Evolutionary conservation across 2,113 vertebrate genomes (phyloP), one percentile per base, ranked within the genome.

Genomic region (Anser cygnoides): DNA sequence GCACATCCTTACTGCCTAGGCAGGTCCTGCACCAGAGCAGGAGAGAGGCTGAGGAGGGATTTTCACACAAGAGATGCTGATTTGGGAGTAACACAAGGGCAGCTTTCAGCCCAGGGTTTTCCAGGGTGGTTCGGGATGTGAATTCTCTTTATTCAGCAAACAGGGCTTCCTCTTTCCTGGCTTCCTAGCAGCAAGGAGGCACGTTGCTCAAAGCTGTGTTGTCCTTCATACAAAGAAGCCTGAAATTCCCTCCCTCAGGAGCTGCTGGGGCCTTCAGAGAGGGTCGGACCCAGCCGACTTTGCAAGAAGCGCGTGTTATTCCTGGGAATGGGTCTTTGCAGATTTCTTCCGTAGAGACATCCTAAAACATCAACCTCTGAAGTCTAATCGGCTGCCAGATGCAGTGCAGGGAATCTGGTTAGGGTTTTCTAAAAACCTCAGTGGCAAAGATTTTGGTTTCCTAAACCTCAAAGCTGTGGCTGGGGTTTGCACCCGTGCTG

Each of bases 391-490:
- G 74, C 22, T 1, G 3, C 50, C 29, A 15, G 44, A 26, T 44
- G 44, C 0, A 0, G 6, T 18, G 4, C 57, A 17, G 58, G 44
- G 77, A 10, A 5, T 28, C 57, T 9, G 16, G 3, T 2, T 18
- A 19, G 61, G 70, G 20, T 35, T 81, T 77, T 10, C 44, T 13
- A 33, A 78, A 78, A 77, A 23, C 57, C 61, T 72, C 62, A 4
- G 20, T 4, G 35, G 9, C 25, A 31, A 61, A 70, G 8, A 5
- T 41, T 80, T 75, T 14, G 21, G 61, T 37, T 12, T 3, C 20
- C 10, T 39, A 54, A 61, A 67, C 39, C 71, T 63, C 74, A 35
- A 4, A 5, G 13, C 10, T 28, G 14, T 6, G 14, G 11, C 3
- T 44, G 12, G 75, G 12, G 13, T 18, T 62, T 62, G 62, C 15